phyloP scores from a whole-genome alignment of 2,888 invertebrate genomes.

The Spodoptera exigua region DNA sequence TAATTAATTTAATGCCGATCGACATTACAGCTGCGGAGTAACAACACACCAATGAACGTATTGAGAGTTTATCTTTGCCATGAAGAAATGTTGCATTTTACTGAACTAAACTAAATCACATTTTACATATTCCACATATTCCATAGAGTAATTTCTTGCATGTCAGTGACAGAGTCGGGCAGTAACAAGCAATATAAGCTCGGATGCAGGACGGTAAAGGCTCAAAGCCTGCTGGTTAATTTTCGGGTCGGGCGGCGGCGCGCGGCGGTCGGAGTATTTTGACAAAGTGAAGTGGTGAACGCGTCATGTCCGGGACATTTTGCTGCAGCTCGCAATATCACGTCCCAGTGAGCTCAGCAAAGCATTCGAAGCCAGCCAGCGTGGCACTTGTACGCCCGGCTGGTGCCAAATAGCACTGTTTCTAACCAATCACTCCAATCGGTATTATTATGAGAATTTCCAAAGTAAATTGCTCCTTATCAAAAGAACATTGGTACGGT shows the following conservation, averaged over 20 bases:
- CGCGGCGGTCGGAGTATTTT: slow-evolving; percentile 1
- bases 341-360: not conserved
- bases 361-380: slow-evolving; percentile 2
- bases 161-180: too few species aligned
- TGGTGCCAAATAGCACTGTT: too few species aligned
- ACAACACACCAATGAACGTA: not conserved
- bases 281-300: not conserved
- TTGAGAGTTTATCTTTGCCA: too few species aligned
- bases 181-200: not conserved
- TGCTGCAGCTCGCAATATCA: not conserved
- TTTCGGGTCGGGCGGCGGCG: not conserved
- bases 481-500: too few species aligned
- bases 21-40: not conserved
- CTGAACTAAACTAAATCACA: too few species aligned
- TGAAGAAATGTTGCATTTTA: too few species aligned
- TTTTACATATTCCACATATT: too few species aligned
- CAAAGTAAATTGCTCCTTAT: too few species aligned
- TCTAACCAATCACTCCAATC: too few species aligned
- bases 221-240: not conserved
- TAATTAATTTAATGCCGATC: slow-evolving; percentile 12
- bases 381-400: not conserved
- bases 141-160: too few species aligned
- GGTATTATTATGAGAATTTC: too few species aligned
- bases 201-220: not conserved
- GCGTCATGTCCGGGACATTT: not conserved